A percentile compares a stretch with the other conserved stretches of the same genome.
Conservation (phyloP, 2,113 vertebrate species). For the Chrysemys picta region DNA sequence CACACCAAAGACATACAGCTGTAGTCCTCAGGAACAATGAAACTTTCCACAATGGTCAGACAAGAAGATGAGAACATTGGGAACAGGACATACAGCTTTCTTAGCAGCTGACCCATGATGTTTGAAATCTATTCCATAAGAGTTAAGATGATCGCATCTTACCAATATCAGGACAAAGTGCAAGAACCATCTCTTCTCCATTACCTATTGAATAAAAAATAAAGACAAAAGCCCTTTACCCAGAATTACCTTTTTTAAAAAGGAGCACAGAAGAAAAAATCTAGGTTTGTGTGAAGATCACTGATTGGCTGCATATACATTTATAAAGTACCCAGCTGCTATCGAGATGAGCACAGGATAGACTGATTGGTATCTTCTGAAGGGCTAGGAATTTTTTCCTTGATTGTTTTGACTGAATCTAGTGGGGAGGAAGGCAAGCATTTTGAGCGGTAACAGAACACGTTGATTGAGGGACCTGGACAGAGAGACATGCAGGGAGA, state of each 20-base stretch:
- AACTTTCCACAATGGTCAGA: background rate
- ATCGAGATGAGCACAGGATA: background rate
- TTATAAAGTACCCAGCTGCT: background rate
- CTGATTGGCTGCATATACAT: background rate
- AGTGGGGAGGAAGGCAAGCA: background rate
- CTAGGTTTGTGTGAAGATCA: background rate
- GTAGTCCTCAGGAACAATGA: background rate
- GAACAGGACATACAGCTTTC: background rate
- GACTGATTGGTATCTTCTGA: background rate
- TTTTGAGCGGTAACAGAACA: background rate
- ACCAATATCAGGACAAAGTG: background rate
- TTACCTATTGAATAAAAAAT: background rate
- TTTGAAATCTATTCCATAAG: background rate
- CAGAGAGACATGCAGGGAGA: background rate
- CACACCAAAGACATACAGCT: background rate
- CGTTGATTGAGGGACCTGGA: background rate
- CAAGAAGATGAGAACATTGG: background rate
- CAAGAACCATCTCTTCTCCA: background rate
- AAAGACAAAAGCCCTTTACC: background rate
- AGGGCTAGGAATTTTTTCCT: background rate
- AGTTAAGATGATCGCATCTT: background rate
- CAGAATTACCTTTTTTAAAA: background rate
- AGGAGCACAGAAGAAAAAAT: background rate
- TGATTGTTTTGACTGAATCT: background rate
- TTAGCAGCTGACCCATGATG: background rate